Evolutionary conservation across 2,888 invertebrate species (phyloP), one percentile per base, ranked within the genome.

Genomic region (Thalpophila matura): DNA sequence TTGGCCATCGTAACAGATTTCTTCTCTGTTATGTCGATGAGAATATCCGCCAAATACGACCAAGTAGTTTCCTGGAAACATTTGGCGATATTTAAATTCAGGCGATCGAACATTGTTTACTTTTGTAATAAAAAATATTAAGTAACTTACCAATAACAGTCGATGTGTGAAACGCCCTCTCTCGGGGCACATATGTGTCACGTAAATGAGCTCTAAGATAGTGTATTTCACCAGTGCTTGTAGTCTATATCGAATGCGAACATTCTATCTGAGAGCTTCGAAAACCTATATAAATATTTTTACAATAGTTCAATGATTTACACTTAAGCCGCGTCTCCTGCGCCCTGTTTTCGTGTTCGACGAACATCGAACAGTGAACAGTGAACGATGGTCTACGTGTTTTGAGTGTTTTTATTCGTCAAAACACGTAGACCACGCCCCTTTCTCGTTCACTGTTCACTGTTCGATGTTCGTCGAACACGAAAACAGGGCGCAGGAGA

Each of bases 21-120:
- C 99, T 86, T 98, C 98, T 84, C 97, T 97, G 80, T 98, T 98
- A 86, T 99, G 99, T 0, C 98, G 96, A 88, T 99, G 99, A 0
- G 98, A 98, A 88, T 99, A 99, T 1, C 99, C 99, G 0, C 99
- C 99, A 87, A 98, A 99, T 0, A 99, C 97, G 2, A 99, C 97
- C 89, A 99, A 96, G 90, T 99, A 99, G 91, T 99, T 98, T 26
- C 97, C 97, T 96, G 89, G 6, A 91, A 89, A 50, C 9, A 12
- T 54, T 27, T 7, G 54, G 0, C 20, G n/a, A 12, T 12, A 33
- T 7, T 20, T 56, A 24, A 12, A 29, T 14, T 26, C 10, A 20
- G n/a, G 22, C 2, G 1, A n/a, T 62, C 2, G n/a, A n/a, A n/a
- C n/a, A n/a, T n/a, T n/a, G n/a, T n/a, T n/a, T n/a, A n/a, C 22